Conservation (phyloP, 1,140 invertebrate genomes). For the Formica exsecta region DNA sequence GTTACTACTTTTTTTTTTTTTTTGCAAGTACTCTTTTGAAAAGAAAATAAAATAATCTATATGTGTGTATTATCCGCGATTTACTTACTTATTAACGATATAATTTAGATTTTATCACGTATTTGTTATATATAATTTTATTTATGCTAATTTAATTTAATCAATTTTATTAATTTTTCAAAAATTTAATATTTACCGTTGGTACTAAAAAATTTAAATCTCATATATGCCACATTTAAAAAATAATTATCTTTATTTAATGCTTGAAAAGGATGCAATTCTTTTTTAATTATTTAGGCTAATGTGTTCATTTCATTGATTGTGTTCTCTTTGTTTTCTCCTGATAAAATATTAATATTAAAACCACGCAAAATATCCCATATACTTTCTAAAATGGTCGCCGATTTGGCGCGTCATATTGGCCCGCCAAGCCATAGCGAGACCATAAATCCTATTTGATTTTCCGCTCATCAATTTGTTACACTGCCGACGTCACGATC, state of each 20-base stretch:
- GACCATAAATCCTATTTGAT: conserved; percentile 77
- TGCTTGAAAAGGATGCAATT: too few relatives aligned
- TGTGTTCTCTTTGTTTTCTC: neutral
- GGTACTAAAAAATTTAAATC: too few relatives aligned
- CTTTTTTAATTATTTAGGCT: neutral
- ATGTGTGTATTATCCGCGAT: neutral
- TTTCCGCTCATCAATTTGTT: conserved; percentile 79
- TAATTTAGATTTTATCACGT: neutral
- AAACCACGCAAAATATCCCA: neutral
- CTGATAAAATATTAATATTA: neutral
- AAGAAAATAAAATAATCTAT: too few relatives aligned
- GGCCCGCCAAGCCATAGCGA: conserved; percentile 39
- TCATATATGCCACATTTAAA: neutral
- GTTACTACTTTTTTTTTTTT: neutral
- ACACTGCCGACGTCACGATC: conserved; percentile 75
- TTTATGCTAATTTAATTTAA: neutral
- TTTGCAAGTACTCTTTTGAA: neutral
- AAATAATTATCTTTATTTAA: neutral
- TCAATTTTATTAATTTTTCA: neutral
- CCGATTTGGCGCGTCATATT: conserved; percentile 14
- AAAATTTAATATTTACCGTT: neutral
- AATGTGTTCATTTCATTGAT: neutral
- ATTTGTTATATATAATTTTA: conserved; percentile 1
- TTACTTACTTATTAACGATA: neutral
- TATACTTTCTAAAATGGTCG: neutral